phyloP scores from a whole-genome alignment of 2,888 invertebrate species.

The Tortricodes alternella region DNA sequence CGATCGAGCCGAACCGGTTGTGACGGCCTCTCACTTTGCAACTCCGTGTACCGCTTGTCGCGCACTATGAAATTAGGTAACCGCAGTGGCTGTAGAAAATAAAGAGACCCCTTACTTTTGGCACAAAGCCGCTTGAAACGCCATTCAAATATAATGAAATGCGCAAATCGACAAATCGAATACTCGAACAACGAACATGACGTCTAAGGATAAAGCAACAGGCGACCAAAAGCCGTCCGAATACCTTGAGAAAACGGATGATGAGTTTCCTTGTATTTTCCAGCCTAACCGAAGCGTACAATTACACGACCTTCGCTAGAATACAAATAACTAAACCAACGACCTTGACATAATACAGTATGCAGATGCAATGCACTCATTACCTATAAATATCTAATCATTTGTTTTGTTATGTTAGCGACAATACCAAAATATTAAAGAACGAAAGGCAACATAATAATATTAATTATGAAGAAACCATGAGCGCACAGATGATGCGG shows the following conservation, averaged over 20 bases:
- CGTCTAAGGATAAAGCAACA: constrained; percentile 40
- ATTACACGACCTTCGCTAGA: constrained; percentile 72
- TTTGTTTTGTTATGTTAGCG: constrained; percentile 68
- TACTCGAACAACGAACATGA: constrained; percentile 20
- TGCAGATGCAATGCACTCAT: constrained; percentile 70
- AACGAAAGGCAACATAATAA: constrained; percentile 43
- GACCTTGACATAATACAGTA: constrained; percentile 78
- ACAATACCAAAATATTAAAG: constrained; percentile 58
- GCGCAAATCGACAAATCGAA: constrained; percentile 43
- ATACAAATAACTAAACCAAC: constrained; percentile 77
- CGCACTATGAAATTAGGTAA: constrained; percentile 80
- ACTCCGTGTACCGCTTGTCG: constrained; percentile 71
- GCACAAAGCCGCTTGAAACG: constrained; percentile 38
- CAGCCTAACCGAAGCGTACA: constrained; percentile 65
- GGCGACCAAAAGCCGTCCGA: constrained; percentile 56
- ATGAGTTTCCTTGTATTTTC: constrained; percentile 80
- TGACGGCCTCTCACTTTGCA: constrained; percentile 81
- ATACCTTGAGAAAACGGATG: constrained; percentile 74
- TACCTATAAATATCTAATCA: constrained; percentile 70
- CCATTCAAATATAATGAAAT: constrained; percentile 45
- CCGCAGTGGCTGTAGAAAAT: constrained; percentile 69
- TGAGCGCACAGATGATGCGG: constrained; percentile 68
- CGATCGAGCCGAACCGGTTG: constrained; percentile 77
- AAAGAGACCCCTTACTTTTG: constrained; percentile 56
- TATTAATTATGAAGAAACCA: constrained; percentile 65